Base-by-base conservation (phyloP, 2,888 invertebrate genomes). In the Ferrisia virgata region DNA sequence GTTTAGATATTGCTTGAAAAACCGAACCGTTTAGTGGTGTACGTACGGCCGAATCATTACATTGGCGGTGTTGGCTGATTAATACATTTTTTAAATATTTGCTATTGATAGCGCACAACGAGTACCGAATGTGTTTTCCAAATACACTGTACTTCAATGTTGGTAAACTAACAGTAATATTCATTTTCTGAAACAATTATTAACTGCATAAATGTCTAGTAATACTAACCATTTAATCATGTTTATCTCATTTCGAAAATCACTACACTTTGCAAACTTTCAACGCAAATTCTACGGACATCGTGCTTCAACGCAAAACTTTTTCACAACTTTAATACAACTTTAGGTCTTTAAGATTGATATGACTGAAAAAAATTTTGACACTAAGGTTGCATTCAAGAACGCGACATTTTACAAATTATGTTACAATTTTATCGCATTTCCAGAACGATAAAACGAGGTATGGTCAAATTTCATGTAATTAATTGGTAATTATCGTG, bases 121-220 rank as follows among this genome's bases (percentile, higher is more conserved):
- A 83, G 18, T 40, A 72, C 33, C 82, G 69, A 72, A 83, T 31
- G n/a, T 28, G 76, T 83, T 83, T 83, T 40, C 83, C 39, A 69
- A 83, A 33, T 18, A 39, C 43, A 83, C 72, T 40, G 43, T 72
- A 69, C 72, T 72, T 36, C 40, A 40, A 72, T 72, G 69, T 83
- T 33, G 40, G 39, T 40, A 83, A 76, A 72, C 47, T 72, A 31
- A 64, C 28, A 40, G 40, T 31, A 69, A 83, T 43, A 72, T 76
- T 83, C 83, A 83, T 83, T 83, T 83, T 83, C 43, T 80, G 43
- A 80, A 53, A 80, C 80, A 47, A 33, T 33, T 80, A 47, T 18
- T 47, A 31, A 80, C 80, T 25, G 53, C 31, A 18, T 28, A 43
- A 80, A 43, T 43, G 80, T 47, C 53, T 25, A n/a, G 22, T 31